These are phyloP conservation scores for Triops cancriformis DNA, from an alignment of 1,140 invertebrate genomes.

Conservation along the genomic window DNA sequence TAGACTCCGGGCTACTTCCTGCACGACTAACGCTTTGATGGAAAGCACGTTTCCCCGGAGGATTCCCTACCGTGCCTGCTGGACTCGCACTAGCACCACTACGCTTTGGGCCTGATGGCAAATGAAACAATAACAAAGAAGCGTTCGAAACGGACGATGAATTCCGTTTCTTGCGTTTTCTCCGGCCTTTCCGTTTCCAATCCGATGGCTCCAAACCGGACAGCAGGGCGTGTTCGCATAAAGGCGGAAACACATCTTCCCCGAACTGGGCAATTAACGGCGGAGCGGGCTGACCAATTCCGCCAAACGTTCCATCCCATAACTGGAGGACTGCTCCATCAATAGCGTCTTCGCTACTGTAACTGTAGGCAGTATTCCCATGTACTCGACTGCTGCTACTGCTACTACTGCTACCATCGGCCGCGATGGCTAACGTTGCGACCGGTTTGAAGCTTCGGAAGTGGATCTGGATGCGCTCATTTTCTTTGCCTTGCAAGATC, in stretches of 20 bases:
- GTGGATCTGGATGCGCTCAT: background rate
- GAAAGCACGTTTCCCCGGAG: background rate
- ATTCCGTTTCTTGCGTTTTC: background rate
- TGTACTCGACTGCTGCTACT: background rate
- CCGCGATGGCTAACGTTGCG: background rate
- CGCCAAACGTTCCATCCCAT: background rate
- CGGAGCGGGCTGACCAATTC: background rate
- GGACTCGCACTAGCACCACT: background rate
- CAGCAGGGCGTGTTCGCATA: background rate
- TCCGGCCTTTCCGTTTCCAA: background rate
- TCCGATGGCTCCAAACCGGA: background rate
- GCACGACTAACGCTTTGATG: constrained; percentile 1
- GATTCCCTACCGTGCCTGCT: background rate
- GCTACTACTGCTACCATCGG: background rate
- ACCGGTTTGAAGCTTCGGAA: background rate
- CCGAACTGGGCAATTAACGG: constrained; percentile 7
- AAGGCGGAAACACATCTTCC: constrained; percentile 2
- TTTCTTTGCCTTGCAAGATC: background rate
- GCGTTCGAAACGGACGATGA: background rate
- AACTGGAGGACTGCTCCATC: background rate
- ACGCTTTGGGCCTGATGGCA: background rate
- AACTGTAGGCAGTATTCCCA: background rate
- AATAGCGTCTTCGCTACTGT: background rate
- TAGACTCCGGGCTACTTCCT: background rate
- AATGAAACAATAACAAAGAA: background rate